Base-by-base conservation (phyloP, 37 sponge, comb jelly and placozoan genomes). In the Oscarella lobularis region DNA sequence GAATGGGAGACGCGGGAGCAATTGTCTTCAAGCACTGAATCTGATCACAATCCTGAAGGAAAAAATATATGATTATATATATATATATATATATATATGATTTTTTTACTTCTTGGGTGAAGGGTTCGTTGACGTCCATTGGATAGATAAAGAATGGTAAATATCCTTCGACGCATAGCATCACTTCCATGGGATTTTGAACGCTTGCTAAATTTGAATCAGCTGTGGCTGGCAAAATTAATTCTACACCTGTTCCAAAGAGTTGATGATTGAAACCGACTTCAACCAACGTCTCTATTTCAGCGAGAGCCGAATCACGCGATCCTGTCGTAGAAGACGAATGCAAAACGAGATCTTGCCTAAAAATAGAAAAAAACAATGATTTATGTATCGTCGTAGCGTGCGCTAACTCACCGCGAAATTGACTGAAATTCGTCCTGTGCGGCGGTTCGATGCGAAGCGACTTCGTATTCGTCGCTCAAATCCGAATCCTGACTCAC, bases 61-160 rank as follows among this genome's bases (percentile, higher is more conserved):
- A 20, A 27, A 9, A 48, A 48, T n/a, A n/a, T n/a, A n/a, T n/a
- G n/a, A n/a, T n/a, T n/a, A n/a, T n/a, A n/a, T n/a, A n/a, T n/a
- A n/a, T n/a, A n/a, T n/a, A n/a, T n/a, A n/a, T n/a, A n/a, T n/a
- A n/a, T n/a, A n/a, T n/a, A n/a, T n/a, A n/a, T n/a, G n/a, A n/a
- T n/a, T n/a, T n/a, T 27, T 6, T 67, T 35, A 92, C 93, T 77
- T 88, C 83, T 37, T 73, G 39, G 31, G 6, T 86, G 54, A 92
- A 74, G 31, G 89, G 81, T 5, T 30, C 5, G 72, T 70, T 75
- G 5, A 80, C 84, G 79, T 92, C 87, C 67, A 88, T 74, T 0
- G 80, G 83, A 72, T 81, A 92, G 33, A 92, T 79, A 41, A 88
- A 78, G 68, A 92, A 83, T 0, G 93, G 89, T 41, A 87, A 89